A percentile compares a stretch with the other conserved stretches of the same genome.
phyloP scores from a whole-genome alignment of 1,140 invertebrate genomes.

The Drosophila elegans region DNA sequence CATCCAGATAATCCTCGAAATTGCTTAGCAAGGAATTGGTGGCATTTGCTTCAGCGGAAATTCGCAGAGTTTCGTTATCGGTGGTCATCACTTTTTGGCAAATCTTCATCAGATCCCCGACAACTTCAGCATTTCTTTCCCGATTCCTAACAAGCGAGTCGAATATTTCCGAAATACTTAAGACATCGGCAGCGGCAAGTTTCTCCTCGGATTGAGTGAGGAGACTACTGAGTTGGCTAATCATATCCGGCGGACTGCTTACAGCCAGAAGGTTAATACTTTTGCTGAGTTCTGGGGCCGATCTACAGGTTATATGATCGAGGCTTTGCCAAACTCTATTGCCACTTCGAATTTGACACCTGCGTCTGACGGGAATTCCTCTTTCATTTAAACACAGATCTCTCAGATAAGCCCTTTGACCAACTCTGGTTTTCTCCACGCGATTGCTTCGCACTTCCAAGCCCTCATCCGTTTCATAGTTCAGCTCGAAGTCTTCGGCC shows the following conservation, averaged over 20 bases:
- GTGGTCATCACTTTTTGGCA: constrained; percentile 61
- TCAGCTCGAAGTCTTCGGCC: constrained; percentile 37
- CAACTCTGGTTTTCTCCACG: constrained; percentile 37
- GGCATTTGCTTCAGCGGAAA: constrained; percentile 64
- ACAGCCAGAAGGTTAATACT: constrained; percentile 36
- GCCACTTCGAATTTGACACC: constrained; percentile 37
- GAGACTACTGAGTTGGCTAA: constrained; percentile 24
- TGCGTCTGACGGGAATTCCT: constrained; percentile 40
- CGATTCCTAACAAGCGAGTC: constrained; percentile 19
- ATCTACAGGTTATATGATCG: constrained; percentile 25
- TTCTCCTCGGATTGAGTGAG: constrained; percentile 29
- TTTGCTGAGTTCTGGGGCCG: constrained; percentile 40
- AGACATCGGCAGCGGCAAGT: constrained; percentile 60
- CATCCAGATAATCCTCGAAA: constrained; percentile 71
- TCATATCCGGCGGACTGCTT: constrained; percentile 7
- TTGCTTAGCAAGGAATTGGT: constrained; percentile 64
- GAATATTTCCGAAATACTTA: constrained; percentile 58
- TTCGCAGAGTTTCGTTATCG: constrained; percentile 40
- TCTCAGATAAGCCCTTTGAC: constrained; percentile 33
- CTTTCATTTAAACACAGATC: constrained; percentile 55
- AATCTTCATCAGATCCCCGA: constrained; percentile 34
- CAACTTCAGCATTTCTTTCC: constrained; percentile 10
- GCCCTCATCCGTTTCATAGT: constrained; percentile 13
- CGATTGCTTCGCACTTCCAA: constrained; percentile 28
- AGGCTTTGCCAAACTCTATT: constrained; percentile 40